Base-by-base conservation (phyloP, 2,113 vertebrate genomes). In the Trogon surrucura region DNA sequence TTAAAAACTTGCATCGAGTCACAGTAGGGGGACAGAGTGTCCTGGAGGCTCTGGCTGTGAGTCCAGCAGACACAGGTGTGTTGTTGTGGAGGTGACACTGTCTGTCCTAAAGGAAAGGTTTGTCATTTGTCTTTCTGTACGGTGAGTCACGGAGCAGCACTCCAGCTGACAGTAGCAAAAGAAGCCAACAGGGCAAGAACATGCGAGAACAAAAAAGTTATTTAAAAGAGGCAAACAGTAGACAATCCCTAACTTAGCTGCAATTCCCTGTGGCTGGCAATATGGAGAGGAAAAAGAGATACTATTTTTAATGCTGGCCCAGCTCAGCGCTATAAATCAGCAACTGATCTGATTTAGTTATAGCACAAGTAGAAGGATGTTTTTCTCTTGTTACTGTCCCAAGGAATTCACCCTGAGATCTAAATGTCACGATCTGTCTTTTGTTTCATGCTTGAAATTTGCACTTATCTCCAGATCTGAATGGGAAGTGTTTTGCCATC, bases 381-480 rank as follows among this genome's bases (percentile, higher is more conserved):
- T 93, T 82, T 92, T 85, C 91, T 93, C 19, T 72, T 75, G 41
- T 81, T 70, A 41, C 58, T 84, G 50, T 92, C 86, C 83, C 69
- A 75, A 50, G 69, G 57, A 96, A 91, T 65, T 92, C 70, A 57
- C 53, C 72, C 3, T 3, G 70, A 84, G 70, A 81, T 82, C 66
- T 94, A 86, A 96, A 94, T 94, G 88, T 92, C 96, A 96, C 62
- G 26, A 66, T 93, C 90, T 96, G 94, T 77, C 88, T 90, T 96
- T 93, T 92, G 88, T 95, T 94, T 96, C 75, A 65, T 45, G n/a
- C n/a, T 66, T 72, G 66, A 94, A 88, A 87, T 82, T 70, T 77
- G 62, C 61, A 30, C 78, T 95, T 97, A 95, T 96, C 91, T 95
- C 87, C 71, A 57, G 74, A 91, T 96, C 93, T 91, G 66, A 58